Conservation (phyloP, 2,113 vertebrate genomes). For the Laticauda colubrina region DNA sequence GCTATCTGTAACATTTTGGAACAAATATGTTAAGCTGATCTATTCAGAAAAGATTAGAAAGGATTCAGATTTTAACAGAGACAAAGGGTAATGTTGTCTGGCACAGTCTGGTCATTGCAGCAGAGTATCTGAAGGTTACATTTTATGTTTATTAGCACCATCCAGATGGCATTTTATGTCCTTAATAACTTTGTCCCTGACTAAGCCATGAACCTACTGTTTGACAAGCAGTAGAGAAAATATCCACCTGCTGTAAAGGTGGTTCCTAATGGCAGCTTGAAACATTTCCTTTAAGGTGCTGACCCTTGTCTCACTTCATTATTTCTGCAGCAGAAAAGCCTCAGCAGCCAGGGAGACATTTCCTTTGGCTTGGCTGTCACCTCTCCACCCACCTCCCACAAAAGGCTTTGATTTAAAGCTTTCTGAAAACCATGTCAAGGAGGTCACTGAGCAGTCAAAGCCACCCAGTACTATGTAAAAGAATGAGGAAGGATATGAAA, state of each 20-base stretch:
- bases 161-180: constrained; percentile 85
- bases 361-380: neutral
- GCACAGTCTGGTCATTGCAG: constrained; percentile 73
- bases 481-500: neutral
- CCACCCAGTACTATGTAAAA: neutral
- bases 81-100: constrained; percentile 74
- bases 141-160: constrained; percentile 84
- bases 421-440: neutral
- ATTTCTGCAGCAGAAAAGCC: constrained; percentile 29
- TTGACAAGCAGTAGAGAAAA: constrained; percentile 77
- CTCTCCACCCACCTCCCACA: neutral
- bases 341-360: constrained; percentile 12
- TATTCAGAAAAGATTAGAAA: constrained; percentile 30
- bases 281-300: constrained; percentile 37
- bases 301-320: constrained; percentile 49
- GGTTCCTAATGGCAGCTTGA: constrained; percentile 57
- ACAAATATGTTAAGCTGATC: constrained; percentile 31
- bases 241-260: constrained; percentile 75
- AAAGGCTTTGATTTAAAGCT: neutral
- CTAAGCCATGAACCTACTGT: constrained; percentile 81
- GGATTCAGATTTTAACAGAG: constrained; percentile 64
- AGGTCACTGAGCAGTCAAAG: neutral
- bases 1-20: constrained; percentile 36
- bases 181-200: constrained; percentile 87
- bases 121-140: constrained; percentile 78